Conservation (phyloP, 2,888 invertebrate species). For the Orthosia gracilis region DNA sequence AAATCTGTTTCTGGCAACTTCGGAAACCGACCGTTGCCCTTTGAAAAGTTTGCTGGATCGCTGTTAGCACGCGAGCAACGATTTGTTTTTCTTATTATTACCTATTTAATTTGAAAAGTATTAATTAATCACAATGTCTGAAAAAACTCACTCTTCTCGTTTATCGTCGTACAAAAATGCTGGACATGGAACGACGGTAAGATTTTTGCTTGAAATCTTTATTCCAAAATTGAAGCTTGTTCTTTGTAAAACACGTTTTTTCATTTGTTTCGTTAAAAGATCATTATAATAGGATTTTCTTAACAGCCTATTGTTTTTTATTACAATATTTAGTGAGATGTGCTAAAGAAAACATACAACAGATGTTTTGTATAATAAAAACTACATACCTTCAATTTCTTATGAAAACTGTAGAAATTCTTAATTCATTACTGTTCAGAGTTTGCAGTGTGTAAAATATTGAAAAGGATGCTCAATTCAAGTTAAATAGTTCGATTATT, state of each 20-base stretch:
- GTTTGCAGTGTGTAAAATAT: background rate
- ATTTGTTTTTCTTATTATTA: conserved; percentile 5
- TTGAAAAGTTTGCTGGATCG: no score
- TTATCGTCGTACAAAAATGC: conserved; percentile 95
- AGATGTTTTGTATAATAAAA: background rate
- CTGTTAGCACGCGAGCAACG: background rate
- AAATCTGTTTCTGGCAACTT: conserved; percentile 28
- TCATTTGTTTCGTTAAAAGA: background rate
- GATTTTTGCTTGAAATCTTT: conserved; percentile 57
- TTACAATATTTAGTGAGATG: no score
- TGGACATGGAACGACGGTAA: conserved; percentile 94
- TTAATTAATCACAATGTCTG: conserved; percentile 89
- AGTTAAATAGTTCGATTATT: background rate
- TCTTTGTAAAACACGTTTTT: conserved; percentile 2
- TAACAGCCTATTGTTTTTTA: background rate
- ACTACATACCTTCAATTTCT: conserved; percentile 14
- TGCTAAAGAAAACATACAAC: background rate
- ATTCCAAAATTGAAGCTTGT: conserved; percentile 20
- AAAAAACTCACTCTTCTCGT: conserved; percentile 90
- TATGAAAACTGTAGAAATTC: background rate
- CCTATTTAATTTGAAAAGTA: conserved; percentile 14
- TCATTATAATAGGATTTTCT: background rate
- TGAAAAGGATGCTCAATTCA: background rate
- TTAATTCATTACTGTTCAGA: background rate
- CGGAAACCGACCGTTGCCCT: conserved; percentile 50